These are phyloP conservation scores for Epinotia nisella DNA, from an alignment of 2,888 invertebrate genomes.

Conservation along the genomic window DNA sequence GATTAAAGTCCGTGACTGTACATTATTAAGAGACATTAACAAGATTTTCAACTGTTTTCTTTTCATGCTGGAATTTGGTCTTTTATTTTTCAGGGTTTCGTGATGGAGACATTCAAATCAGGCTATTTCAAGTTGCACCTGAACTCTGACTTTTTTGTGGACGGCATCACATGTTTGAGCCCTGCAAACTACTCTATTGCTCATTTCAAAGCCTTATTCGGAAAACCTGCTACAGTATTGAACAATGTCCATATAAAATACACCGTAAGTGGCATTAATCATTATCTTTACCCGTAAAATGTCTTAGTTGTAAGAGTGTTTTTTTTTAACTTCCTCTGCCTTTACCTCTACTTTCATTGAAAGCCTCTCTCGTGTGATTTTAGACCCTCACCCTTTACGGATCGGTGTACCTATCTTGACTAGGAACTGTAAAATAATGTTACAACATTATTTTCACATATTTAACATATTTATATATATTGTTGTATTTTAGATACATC, in stretches of 20 bases:
- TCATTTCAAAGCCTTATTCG: constrained; percentile 87
- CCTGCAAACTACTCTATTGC: constrained; percentile 81
- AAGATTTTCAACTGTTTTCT: too few species aligned
- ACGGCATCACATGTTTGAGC: constrained; percentile 86
- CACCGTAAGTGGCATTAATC: constrained; percentile 72
- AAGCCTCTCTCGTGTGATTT: not conserved
- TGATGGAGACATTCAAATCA: constrained; percentile 85
- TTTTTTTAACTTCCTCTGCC: not conserved
- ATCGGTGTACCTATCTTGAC: not conserved
- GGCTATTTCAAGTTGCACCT: constrained; percentile 88
- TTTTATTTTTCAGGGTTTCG: constrained; percentile 74
- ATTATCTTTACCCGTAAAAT: too few species aligned
- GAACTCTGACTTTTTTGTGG: constrained; percentile 80
- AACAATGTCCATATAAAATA: constrained; percentile 88
- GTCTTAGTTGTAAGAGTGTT: too few species aligned
- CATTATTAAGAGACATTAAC: too few species aligned
- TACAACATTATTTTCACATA: too few species aligned
- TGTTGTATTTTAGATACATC: too few species aligned
- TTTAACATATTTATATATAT: too few species aligned
- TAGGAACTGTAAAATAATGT: not conserved
- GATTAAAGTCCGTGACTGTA: too few species aligned
- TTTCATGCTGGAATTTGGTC: too few species aligned
- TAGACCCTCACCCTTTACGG: not conserved
- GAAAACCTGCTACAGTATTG: constrained; percentile 87
- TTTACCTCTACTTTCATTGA: not conserved